Conservation (phyloP, 2,888 invertebrate genomes). For the Acrocera orbiculus region DNA sequence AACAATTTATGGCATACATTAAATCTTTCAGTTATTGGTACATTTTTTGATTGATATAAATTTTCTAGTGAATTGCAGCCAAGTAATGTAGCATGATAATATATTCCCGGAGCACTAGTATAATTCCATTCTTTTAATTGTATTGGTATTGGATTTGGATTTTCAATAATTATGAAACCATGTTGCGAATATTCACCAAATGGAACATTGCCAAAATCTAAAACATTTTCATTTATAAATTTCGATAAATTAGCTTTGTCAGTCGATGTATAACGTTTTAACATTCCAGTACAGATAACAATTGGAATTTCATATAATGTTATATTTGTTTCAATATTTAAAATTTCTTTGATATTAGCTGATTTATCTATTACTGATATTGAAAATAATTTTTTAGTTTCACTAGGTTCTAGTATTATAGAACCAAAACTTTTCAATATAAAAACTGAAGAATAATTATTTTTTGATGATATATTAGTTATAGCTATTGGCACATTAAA, state of each 20-base stretch:
- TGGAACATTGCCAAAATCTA: constrained; percentile 28
- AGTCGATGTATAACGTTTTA: constrained; percentile 24
- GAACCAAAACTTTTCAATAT: constrained; percentile 31
- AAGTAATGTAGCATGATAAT: constrained; percentile 31
- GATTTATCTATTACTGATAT: constrained; percentile 20
- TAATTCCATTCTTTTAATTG: constrained; percentile 25
- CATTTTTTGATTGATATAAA: not conserved
- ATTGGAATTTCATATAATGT: constrained; percentile 33
- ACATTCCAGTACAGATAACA: constrained; percentile 31
- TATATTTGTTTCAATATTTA: constrained; percentile 35
- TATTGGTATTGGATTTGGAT: constrained; percentile 26
- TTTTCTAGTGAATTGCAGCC: constrained; percentile 35
- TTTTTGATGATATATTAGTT: constrained; percentile 47
- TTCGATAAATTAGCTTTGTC: constrained; percentile 15
- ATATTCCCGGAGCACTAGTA: constrained; percentile 21
- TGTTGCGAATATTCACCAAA: constrained; percentile 23
- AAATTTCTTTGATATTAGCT: constrained; percentile 17
- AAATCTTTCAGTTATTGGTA: constrained; percentile 10
- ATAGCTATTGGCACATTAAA: constrained; percentile 56
- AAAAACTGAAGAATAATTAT: constrained; percentile 42
- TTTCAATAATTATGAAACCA: constrained; percentile 24
- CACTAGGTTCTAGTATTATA: constrained; percentile 10
- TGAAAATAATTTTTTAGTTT: constrained; percentile 13
- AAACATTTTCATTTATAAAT: constrained; percentile 18
- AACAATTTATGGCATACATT: constrained; percentile 18